Conservation (phyloP, 1,140 invertebrate genomes). For the Lepidurus arcticus region DNA sequence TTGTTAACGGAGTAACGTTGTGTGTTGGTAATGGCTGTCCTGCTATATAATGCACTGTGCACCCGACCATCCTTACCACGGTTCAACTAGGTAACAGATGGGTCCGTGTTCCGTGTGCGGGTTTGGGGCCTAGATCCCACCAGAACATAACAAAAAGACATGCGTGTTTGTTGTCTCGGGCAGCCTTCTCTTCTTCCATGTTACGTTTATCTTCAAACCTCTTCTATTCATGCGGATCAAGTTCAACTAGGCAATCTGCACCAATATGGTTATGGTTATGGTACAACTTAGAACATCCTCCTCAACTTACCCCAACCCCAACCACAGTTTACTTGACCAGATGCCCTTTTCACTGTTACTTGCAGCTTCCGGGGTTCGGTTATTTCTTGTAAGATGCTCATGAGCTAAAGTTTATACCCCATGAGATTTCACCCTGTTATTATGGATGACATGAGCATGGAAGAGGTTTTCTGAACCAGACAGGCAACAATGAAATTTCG, state of each 20-base stretch:
- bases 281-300: not conserved
- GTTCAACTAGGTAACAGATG: not conserved
- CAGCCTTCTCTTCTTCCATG: not conserved
- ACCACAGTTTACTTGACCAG: not conserved
- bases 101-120: not conserved
- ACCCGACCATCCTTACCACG: not conserved
- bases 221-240: not conserved
- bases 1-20: not conserved
- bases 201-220: not conserved
- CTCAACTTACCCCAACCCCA: not conserved
- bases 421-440: no score
- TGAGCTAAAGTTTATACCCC: no score
- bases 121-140: slow-evolving; percentile 12
- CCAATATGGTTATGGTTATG: not conserved
- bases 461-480: no score
- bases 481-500: no score
- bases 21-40: not conserved
- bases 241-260: not conserved
- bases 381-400: not conserved
- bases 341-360: not conserved
- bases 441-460: no score
- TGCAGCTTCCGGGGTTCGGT: not conserved
- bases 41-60: not conserved
- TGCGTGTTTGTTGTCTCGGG: not conserved
- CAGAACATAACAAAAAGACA: not conserved